Evolutionary conservation across 2,888 invertebrate genomes (phyloP), one percentile per base, ranked within the genome.

Genomic region (Dolomedes plantarius): DNA sequence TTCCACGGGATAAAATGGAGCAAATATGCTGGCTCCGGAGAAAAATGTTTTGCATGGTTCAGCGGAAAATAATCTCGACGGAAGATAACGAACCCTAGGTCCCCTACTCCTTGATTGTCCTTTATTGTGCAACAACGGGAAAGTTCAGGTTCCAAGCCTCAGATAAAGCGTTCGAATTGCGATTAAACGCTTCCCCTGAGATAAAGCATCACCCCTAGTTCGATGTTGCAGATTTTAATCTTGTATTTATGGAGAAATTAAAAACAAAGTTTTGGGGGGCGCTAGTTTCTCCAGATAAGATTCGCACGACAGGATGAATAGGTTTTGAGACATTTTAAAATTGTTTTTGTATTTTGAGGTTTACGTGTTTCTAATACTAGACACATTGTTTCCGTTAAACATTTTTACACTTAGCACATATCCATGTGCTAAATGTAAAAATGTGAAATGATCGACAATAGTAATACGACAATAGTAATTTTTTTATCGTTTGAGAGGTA

Each of bases 1-100:
- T 23, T 56, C 23, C 23, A 3, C 16, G 56, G 23, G 7, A 56
- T 23, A 56, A 56, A 56, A 7, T 19, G 56, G 56, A 11, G 56
- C 56, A 56, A 56, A 56, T 56, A 56, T 56, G 56, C 56, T 56
- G 56, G 56, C 56, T 56, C 6, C 23, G 23, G 56, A 56, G 56
- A 56, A 56, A 56, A 56, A 6, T 56, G 56, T 56, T 56, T 56
- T 56, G 56, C 56, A 56, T 56, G 56, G 1, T 56, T 56, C 56
- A 56, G 56, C 56, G 56, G 23, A 56, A 56, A 56, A 56, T 56
- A 56, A 56, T 23, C 56, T 56, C 23, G 56, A 23, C 19, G 56
- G 23, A 56, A 6, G 56, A 56, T 56, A 56, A 56, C 56, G 56
- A 56, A 23, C 56, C n/a, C 23, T 3, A 3, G 56, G 23, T n/a